Evolutionary conservation across 2,888 invertebrate genomes (phyloP), one percentile per base, ranked within the genome.

Genomic region (Nasonia oneida): DNA sequence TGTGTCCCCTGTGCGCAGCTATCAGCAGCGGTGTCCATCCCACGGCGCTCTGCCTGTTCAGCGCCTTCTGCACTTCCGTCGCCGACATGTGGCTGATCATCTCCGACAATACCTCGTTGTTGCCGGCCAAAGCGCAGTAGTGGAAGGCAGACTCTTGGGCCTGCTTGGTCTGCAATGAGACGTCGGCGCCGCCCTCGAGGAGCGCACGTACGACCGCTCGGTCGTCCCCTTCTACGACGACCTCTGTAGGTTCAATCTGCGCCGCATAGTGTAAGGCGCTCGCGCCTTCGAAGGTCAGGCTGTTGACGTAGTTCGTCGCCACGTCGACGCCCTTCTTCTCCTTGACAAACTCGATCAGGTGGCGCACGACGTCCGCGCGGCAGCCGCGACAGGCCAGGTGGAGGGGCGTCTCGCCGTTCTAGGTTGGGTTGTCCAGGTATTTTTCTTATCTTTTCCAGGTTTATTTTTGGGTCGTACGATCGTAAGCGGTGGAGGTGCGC

Each of bases 1-100:
- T 97, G 93, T 99, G 99, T 6, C 99, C 99, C 92, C 97, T 96
- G 92, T 99, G 97, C 91, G 99, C 98, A 33, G 99, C 99, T 90
- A 99, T 98, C 80, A 99, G 94, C 88, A 99, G 94, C 18, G 99
- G 99, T 0, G 99, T 99, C 99, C 99, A 99, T 12, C 99, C 97
- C 88, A 98, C 96, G 85, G 97, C 97, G 84, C 98, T 97, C 93
- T 99, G 99, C 90, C 97, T 96, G 93, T 99, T 99, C 90, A 99
- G 95, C 0, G 98, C 98, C 93, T 97, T 97, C 91, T 98, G 98
- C n/a, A 98, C 96, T 88, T 98, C 97, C 1, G 97, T 97, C 1
- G 97, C 95, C 18, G 97, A 96, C 96, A 99, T 97, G 90, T 98
- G 97, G 67, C 97, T 95, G 73, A 99, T 96, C 96, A 99, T 98